These are phyloP conservation scores for Zhuqinia jingwanae DNA, from an alignment of 2,888 invertebrate species.

Conservation along the genomic window DNA sequence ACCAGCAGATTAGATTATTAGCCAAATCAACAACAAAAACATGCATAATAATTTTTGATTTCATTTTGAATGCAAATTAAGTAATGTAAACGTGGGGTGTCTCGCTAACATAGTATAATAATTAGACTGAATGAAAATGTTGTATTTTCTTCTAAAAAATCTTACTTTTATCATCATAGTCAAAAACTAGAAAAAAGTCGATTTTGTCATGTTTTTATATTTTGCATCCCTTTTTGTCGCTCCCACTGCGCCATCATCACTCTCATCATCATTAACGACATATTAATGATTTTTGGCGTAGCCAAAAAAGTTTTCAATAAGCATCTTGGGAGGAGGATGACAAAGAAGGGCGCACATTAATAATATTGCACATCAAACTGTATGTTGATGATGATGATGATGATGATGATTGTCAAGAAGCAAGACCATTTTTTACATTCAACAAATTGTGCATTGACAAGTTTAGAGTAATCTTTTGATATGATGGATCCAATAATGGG, in stretches of 20 bases:
- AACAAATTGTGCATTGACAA: no score
- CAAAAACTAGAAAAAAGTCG: no score
- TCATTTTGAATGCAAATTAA: neutral
- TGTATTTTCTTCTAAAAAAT: no score
- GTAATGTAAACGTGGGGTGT: no score
- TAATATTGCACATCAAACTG: neutral
- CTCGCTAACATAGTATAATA: no score
- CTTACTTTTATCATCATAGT: no score
- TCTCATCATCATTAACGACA: neutral
- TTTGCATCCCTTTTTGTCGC: neutral
- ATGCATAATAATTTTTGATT: neutral
- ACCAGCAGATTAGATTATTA: neutral
- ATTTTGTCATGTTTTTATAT: neutral
- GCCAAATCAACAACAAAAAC: neutral
- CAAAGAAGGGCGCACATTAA: no score
- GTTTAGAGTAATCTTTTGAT: no score
- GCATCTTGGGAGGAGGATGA: neutral
- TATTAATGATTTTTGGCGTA: conserved; percentile 11
- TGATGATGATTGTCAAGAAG: conserved; percentile 7
- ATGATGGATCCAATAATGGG: no score
- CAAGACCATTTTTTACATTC: no score
- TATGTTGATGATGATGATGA: neutral
- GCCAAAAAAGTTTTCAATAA: no score
- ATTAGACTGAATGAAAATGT: no score
- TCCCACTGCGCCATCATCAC: neutral